Percentiles rank a stretch among this genome's conserved stretches.
These are phyloP conservation scores for Dryobotodes eremita DNA, from an alignment of 2,888 invertebrate genomes.

Conservation along the genomic window DNA sequence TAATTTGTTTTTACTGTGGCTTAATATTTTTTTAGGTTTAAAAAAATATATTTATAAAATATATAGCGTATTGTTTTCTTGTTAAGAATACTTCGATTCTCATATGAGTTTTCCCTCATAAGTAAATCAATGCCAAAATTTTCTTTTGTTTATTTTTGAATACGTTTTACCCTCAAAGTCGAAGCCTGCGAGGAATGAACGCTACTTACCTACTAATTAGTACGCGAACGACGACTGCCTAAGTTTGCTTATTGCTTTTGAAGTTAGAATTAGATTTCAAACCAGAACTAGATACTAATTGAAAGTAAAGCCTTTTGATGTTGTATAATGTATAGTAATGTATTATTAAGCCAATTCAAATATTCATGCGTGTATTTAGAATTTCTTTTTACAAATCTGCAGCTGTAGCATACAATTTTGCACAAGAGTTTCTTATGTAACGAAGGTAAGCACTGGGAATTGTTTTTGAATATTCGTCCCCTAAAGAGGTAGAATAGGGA, in stretches of 20 bases:
- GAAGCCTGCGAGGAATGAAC: slow-evolving; percentile 10
- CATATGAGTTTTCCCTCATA: background rate
- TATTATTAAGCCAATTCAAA: background rate
- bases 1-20: too few species aligned
- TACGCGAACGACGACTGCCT: slow-evolving; percentile 29
- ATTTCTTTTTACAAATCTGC: background rate
- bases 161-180: background rate
- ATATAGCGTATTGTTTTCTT: background rate
- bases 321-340: background rate
- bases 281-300: slow-evolving; percentile 30
- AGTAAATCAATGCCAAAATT: background rate
- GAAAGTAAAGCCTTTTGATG: background rate
- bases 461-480: background rate
- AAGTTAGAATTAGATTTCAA: slow-evolving; percentile 37
- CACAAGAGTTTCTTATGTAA: too few species aligned
- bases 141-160: background rate
- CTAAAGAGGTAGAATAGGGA: background rate
- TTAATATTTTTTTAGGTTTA: too few species aligned
- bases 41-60: too few species aligned
- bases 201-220: slow-evolving; percentile 37
- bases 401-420: too few species aligned
- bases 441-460: background rate
- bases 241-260: slow-evolving; percentile 32
- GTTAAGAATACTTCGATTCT: background rate
- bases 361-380: too few species aligned